Evolutionary conservation across 2,797 vertebrate genomes (phyloP).

Genomic region (Gastrophryne carolinensis): DNA sequence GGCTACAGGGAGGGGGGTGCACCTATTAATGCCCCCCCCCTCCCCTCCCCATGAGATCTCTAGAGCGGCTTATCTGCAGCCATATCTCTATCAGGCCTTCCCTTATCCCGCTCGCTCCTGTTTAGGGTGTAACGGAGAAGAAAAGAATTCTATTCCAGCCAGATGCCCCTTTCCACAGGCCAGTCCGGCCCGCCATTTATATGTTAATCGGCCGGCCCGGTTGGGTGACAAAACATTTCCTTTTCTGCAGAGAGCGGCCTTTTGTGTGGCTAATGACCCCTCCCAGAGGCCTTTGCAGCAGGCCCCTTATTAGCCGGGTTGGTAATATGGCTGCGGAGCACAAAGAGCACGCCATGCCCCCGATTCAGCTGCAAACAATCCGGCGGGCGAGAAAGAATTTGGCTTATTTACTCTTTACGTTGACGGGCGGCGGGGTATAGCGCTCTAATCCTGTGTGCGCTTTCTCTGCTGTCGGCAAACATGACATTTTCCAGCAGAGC

Average conservation of each 20-base stretch:
- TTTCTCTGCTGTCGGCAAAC: neutral
- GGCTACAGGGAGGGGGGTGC: neutral
- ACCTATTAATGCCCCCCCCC: neutral
- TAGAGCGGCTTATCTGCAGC: too few species aligned
- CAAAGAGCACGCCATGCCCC: neutral
- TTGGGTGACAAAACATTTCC: constrained; percentile 50
- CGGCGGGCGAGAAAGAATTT: neutral
- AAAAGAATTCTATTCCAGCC: constrained; percentile 13
- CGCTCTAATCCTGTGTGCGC: neutral
- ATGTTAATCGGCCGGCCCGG: constrained; percentile 33
- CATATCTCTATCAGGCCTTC: neutral
- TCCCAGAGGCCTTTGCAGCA: constrained; percentile 46
- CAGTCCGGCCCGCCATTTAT: constrained; percentile 14
- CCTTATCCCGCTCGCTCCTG: neutral
- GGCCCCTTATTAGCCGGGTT: constrained; percentile 43
- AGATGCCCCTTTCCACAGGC: neutral
- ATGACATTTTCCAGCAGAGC: neutral
- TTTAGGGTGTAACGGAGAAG: neutral
- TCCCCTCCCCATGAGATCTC: too few species aligned
- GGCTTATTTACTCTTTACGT: neutral
- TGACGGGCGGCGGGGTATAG: neutral
- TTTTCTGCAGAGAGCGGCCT: neutral
- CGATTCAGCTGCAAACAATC: constrained; percentile 3
- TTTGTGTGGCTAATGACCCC: constrained; percentile 47
- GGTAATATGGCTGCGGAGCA: neutral